Evolutionary conservation across 2,797 vertebrate species (phyloP), one percentile per base, ranked within the genome.

Genomic region (Decapterus maruadsi): DNA sequence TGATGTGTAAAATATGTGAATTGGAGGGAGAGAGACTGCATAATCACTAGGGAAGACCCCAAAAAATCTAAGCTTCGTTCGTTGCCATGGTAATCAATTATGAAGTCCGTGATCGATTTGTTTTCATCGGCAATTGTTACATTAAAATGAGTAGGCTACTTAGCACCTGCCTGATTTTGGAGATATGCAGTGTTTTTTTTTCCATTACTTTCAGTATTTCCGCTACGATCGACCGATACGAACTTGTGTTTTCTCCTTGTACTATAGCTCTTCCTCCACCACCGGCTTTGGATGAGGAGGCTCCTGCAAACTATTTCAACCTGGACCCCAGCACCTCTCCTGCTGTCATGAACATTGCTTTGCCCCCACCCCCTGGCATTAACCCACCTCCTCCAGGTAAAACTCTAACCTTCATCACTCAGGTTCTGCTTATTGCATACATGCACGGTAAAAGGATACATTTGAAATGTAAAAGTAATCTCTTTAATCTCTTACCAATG

Each of bases 271-370:
- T 99, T 20, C 97, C 98, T 50, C 98, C 97, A 68, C 98, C 97
- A 16, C 97, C 97, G 51, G 91, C 97, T 14, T 94, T 97, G 68
- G 98, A 99, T 84, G 97, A 99, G 72, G 97, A 96, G 61, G 85
- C 96, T 58, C 96, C 97, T 72, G 96, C 97, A 78, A 99, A 99
- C 91, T 99, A 99, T 88, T 99, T 99, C 90, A 99, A 99, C 90
- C 94, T 99, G 65, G 96, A 96, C 81, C 97, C 98, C 0, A 95
- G 95, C 84, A 94, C 95, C 40, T 96, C 98, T 81, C 96, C 98
- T 45, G 95, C 96, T 0, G 95, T 99, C 84, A 96, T 99, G 90
- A 99, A 99, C 94, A 96, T 99, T 5, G 93, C 95, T 68, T 85
- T 99, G 85, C 98, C 98, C 0, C 98, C 97, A 2, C 98, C 98